phyloP scores from a whole-genome alignment of 2,113 vertebrate genomes.

The Eudyptes chrysolophus region DNA sequence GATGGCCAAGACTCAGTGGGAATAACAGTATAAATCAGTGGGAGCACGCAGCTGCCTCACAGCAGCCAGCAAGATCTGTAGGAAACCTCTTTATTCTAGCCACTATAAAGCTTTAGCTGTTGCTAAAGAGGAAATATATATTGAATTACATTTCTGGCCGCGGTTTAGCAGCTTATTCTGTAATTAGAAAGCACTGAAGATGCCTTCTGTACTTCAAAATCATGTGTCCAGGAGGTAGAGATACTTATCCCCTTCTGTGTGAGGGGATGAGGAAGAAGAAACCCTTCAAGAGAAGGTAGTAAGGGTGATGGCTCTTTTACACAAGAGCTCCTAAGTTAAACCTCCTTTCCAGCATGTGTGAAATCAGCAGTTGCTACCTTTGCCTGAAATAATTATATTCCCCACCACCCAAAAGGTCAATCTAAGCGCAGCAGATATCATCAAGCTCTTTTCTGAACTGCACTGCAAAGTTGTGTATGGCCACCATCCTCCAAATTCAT shows the following conservation, averaged over 20 bases:
- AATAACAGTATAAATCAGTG: constrained; percentile 32
- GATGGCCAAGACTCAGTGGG: not conserved
- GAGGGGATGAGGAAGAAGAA: not conserved
- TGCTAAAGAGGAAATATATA: not conserved
- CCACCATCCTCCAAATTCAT: not conserved
- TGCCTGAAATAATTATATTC: not conserved
- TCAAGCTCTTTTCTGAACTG: not conserved
- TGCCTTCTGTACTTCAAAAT: not conserved
- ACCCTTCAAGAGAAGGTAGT: not conserved
- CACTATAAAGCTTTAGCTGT: not conserved
- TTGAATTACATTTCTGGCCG: not conserved
- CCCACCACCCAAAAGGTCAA: not conserved
- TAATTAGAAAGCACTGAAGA: not conserved
- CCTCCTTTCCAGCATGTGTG: not conserved
- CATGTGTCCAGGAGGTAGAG: not conserved
- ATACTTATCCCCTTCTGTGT: not conserved
- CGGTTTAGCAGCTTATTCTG: not conserved
- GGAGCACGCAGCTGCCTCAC: not conserved
- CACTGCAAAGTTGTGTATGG: not conserved
- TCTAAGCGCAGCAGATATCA: not conserved
- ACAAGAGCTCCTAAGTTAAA: not conserved
- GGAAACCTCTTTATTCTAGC: not conserved
- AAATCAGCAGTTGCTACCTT: not conserved
- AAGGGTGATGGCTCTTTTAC: not conserved
- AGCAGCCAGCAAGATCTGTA: not conserved